Conservation (phyloP, 2,797 vertebrate genomes). For the Coreius guichenoti region DNA sequence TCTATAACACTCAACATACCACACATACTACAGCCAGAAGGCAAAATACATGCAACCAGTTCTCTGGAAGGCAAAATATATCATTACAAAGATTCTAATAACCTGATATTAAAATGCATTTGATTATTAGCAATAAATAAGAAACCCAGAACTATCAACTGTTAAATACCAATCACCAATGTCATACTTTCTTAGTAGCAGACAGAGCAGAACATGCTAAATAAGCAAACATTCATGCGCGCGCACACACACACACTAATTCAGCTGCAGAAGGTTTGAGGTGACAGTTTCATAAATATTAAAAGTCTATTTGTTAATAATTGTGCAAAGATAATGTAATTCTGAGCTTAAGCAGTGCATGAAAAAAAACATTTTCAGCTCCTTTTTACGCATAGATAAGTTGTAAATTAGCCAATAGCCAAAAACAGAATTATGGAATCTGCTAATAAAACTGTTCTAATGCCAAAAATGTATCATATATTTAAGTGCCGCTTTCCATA, state of each 20-base stretch:
- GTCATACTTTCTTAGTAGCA: conserved; percentile 17
- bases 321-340: conserved; percentile 13
- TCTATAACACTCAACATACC: conserved; percentile 22
- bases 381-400: background rate
- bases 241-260: conserved; percentile 10
- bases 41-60: conserved; percentile 41
- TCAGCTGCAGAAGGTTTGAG: conserved; percentile 20
- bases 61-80: conserved; percentile 41
- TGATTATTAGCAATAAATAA: conserved; percentile 20
- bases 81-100: conserved; percentile 45
- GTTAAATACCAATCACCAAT: conserved; percentile 50
- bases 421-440: background rate
- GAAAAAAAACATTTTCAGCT: background rate
- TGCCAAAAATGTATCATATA: background rate
- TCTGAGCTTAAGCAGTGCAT: background rate
- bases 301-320: background rate
- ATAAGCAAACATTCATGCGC: conserved; percentile 52
- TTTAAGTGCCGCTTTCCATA: background rate
- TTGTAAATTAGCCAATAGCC: background rate
- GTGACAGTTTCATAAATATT: conserved; percentile 6
- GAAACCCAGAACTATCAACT: background rate
- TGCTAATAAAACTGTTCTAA: background rate
- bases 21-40: background rate
- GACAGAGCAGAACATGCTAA: conserved; percentile 54
- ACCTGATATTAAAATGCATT: conserved; percentile 41